These are phyloP conservation scores for Cryptus viduatorius DNA, from an alignment of 2,888 invertebrate species.

Conservation along the genomic window DNA sequence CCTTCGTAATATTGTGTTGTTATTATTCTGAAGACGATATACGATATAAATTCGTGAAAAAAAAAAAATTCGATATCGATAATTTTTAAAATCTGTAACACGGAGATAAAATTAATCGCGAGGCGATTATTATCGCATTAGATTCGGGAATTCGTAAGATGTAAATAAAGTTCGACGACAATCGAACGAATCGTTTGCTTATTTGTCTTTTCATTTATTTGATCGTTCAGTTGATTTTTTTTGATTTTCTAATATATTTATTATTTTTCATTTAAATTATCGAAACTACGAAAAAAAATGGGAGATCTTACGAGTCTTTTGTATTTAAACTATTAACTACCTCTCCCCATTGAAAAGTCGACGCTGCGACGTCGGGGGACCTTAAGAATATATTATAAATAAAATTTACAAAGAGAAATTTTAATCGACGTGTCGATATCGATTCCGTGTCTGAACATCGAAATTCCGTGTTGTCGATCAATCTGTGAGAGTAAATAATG, in stretches of 20 bases:
- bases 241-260: background rate
- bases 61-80: background rate
- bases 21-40: background rate
- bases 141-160: background rate
- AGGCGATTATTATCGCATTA: background rate
- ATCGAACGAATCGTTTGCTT: background rate
- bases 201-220: background rate
- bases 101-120: slow-evolving; percentile 26
- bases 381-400: slow-evolving; percentile 40
- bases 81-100: background rate
- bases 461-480: background rate
- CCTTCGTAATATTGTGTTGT: background rate
- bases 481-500: background rate
- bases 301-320: slow-evolving; percentile 35
- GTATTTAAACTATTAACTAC: slow-evolving; percentile 44
- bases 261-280: slow-evolving; percentile 1
- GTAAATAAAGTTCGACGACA: slow-evolving; percentile 3
- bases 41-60: background rate
- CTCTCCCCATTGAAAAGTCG: slow-evolving; percentile 26
- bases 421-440: background rate
- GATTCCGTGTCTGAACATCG: background rate
- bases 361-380: slow-evolving; percentile 11
- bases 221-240: background rate
- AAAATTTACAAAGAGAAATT: slow-evolving; percentile 51
- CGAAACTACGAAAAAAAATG: background rate